A percentile compares a stretch with the other conserved stretches of the same genome.
Evolutionary conservation across 2,888 invertebrate species (phyloP).

Genomic region (Tuberolachnus salignus): DNA sequence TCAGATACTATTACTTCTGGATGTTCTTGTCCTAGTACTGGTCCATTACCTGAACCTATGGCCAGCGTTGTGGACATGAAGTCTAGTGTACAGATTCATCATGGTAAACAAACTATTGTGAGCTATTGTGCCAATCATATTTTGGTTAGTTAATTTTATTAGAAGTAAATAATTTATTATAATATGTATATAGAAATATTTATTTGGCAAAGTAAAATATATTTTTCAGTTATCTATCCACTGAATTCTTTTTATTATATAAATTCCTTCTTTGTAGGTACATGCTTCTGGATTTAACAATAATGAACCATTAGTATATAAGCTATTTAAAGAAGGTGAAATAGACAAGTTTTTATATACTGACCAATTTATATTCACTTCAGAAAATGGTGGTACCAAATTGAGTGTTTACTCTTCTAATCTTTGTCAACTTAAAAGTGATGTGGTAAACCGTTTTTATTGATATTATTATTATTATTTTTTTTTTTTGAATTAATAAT

Average conservation of each 20-base stretch:
- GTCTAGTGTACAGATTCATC: conserved; percentile 46
- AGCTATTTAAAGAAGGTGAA: conserved; percentile 38
- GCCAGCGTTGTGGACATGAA: conserved; percentile 35
- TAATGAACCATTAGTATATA: conserved; percentile 40
- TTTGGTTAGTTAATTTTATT: conserved; percentile 25
- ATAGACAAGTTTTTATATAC: conserved; percentile 48
- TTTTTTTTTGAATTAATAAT: neutral
- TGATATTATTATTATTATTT: too few species aligned
- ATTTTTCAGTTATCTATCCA: neutral
- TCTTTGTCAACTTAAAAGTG: conserved; percentile 44
- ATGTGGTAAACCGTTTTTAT: conserved; percentile 32
- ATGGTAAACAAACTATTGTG: conserved; percentile 46
- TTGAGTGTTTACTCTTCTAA: conserved; percentile 44
- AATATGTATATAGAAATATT: neutral
- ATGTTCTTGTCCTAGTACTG: conserved; percentile 50
- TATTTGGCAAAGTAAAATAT: neutral
- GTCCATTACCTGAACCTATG: conserved; percentile 41
- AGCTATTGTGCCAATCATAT: conserved; percentile 48
- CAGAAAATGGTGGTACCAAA: conserved; percentile 38
- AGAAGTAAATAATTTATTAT: neutral
- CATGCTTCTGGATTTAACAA: conserved; percentile 48
- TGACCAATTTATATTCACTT: conserved; percentile 42
- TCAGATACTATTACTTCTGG: conserved; percentile 51
- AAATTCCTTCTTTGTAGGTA: conserved; percentile 24
- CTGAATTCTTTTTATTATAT: neutral